phyloP scores from a whole-genome alignment of 2,113 vertebrate genomes.

The Pterocles orientalis region DNA sequence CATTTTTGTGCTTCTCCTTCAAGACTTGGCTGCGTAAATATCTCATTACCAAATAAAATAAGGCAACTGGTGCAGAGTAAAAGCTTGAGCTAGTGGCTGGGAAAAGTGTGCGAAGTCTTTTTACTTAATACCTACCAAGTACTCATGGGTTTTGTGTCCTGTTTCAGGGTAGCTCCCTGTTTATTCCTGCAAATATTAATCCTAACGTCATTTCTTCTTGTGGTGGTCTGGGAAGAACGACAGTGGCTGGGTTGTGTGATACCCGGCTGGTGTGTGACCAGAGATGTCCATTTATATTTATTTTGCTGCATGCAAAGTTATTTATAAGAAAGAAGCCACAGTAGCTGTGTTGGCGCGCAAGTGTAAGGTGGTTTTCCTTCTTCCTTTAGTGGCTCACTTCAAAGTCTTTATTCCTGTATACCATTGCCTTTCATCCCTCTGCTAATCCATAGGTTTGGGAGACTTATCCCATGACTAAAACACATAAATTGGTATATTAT shows the following conservation, averaged over 20 bases:
- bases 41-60: background rate
- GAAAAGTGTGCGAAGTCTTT: background rate
- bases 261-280: background rate
- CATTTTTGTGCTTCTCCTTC: background rate
- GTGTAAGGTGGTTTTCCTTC: background rate
- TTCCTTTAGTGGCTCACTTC: background rate
- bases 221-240: background rate
- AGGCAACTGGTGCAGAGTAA: background rate
- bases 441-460: slow-evolving; percentile 7
- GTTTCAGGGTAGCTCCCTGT: background rate
- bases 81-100: background rate
- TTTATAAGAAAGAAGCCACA: background rate
- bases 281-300: background rate
- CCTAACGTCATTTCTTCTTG: fast-evolving
- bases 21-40: background rate
- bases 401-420: background rate
- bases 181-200: background rate
- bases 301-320: background rate
- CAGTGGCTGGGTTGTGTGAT: background rate
- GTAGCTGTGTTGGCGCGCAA: background rate
- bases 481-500: background rate
- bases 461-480: background rate
- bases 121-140: background rate
- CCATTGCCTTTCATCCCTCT: background rate
- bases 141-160: background rate